phyloP scores from a whole-genome alignment of 2,888 invertebrate species.

The Carpatolechia fugitivella region DNA sequence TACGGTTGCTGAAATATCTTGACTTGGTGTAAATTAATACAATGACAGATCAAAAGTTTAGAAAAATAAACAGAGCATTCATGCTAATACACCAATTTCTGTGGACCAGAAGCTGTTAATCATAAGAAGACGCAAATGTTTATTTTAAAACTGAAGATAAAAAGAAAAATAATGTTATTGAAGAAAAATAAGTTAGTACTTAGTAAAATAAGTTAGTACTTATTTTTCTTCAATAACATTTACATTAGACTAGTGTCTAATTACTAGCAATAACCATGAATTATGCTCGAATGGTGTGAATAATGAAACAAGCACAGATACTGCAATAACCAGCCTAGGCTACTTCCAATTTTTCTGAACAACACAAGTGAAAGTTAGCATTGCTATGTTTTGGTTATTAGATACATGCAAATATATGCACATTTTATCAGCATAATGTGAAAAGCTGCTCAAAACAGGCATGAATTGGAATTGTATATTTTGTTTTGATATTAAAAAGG shows the following conservation, averaged over 20 bases:
- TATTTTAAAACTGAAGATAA: too few relatives aligned
- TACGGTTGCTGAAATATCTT: too few relatives aligned
- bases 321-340: not conserved
- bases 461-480: not conserved
- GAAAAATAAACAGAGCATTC: not conserved
- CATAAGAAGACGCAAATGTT: too few relatives aligned
- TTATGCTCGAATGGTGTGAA: conserved; percentile 8
- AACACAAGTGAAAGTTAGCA: conserved; percentile 13
- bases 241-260: too few relatives aligned
- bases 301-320: conserved; percentile 11
- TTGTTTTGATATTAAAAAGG: not conserved
- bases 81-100: too few relatives aligned
- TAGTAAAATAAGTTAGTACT: too few relatives aligned
- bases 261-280: not conserved
- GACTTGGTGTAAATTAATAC: not conserved
- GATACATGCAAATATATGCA: conserved; percentile 11
- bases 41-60: not conserved
- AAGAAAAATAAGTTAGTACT: too few relatives aligned
- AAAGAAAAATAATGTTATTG: too few relatives aligned
- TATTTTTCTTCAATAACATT: too few relatives aligned
- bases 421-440: conserved; percentile 4
- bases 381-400: conserved; percentile 3
- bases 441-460: not conserved
- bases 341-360: conserved; percentile 8
- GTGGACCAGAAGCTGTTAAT: too few relatives aligned